Evolutionary conservation across 2,888 invertebrate species (phyloP).

Genomic region (Plebejus anna): DNA sequence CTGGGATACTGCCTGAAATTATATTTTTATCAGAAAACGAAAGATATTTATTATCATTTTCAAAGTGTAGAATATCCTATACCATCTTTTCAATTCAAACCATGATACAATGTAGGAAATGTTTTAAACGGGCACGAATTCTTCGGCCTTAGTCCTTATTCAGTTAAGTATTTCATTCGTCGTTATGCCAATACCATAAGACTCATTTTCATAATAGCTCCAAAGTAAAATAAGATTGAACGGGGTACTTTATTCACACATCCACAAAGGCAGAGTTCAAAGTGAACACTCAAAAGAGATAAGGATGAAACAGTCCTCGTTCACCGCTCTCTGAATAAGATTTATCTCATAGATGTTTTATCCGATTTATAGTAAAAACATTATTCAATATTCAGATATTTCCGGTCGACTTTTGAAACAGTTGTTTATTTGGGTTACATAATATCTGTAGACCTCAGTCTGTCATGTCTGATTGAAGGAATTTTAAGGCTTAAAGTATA

Average conservation of each 20-base stretch:
- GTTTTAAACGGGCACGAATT: not conserved
- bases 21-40: not conserved
- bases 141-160: not conserved
- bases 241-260: slow-evolving; percentile 15
- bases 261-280: slow-evolving; percentile 27
- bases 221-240: not conserved
- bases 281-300: slow-evolving; percentile 24
- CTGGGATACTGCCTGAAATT: not conserved
- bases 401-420: not conserved
- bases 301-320: slow-evolving; percentile 19
- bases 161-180: not conserved
- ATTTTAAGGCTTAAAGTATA: too few relatives aligned
- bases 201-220: not conserved
- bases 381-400: not conserved
- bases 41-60: not conserved
- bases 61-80: not conserved
- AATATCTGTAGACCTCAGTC: too few relatives aligned
- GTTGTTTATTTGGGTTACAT: not conserved
- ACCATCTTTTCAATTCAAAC: not conserved
- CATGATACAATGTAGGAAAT: not conserved
- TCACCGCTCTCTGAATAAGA: slow-evolving; percentile 8
- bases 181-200: not conserved
- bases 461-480: too few relatives aligned
- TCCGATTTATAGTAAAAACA: slow-evolving; percentile 1
- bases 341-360: slow-evolving; percentile 6